Percentiles rank a stretch among this genome's conserved stretches.
Evolutionary conservation across 2,888 invertebrate species (phyloP).

Genomic region (Caprella mutica): DNA sequence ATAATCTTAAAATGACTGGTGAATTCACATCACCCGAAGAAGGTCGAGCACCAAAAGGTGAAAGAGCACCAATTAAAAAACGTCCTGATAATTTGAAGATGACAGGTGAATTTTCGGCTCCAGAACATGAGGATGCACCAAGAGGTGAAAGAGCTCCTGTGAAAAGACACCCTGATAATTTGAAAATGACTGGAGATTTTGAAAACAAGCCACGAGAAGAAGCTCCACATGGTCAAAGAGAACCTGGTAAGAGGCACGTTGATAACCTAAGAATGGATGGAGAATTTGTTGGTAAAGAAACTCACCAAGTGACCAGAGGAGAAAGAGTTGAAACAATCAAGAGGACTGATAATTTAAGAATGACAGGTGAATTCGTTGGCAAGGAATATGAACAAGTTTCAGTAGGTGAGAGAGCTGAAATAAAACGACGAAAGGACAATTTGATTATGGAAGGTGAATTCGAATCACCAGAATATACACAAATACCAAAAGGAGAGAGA

Average conservation of each 20-base stretch:
- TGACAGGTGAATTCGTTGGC: conserved; percentile 31
- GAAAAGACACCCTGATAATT: conserved; percentile 39
- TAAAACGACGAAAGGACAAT: conserved; percentile 37
- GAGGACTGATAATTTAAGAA: conserved; percentile 23
- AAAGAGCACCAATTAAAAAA: conserved; percentile 19
- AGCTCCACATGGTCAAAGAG: conserved; percentile 27
- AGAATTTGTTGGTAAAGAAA: conserved; percentile 13
- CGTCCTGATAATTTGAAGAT: conserved; percentile 30
- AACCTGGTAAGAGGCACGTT: conserved; percentile 16
- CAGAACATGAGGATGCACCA: conserved; percentile 33
- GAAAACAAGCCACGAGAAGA: conserved; percentile 19
- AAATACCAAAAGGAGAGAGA: conserved; percentile 18
- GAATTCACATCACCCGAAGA: conserved; percentile 28
- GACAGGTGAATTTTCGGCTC: conserved; percentile 26
- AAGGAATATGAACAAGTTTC: conserved; percentile 34
- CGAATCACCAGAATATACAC: conserved; percentile 12
- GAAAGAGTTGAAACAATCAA: neutral
- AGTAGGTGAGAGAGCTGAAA: conserved; percentile 21
- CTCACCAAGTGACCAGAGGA: conserved; percentile 14
- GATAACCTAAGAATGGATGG: conserved; percentile 33
- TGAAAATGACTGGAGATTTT: conserved; percentile 47
- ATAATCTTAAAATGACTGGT: conserved; percentile 29
- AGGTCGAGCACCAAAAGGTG: conserved; percentile 15
- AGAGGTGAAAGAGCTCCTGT: conserved; percentile 25
- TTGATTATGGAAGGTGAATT: conserved; percentile 32